Percentiles rank a stretch among this genome's conserved stretches.
Evolutionary conservation across 1,140 invertebrate species (phyloP).

Genomic region (honey bee (Apis mellifera)): Amel_HAv3.1 CM009931.2:20627501-20628000

Average conservation of each 20-base stretch:
- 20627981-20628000: too few species aligned
- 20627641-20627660: slow-evolving; percentile 37
- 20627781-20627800: slow-evolving; percentile 26
- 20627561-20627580: too few species aligned
- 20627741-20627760: neutral
- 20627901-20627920: neutral
- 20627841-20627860: fast-evolving
- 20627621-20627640: neutral
- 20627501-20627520: slow-evolving; percentile 18
- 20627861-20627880: neutral
- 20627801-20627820: fast-evolving
- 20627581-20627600: neutral
- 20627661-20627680: neutral
- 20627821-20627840: fast-evolving
- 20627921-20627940: neutral
- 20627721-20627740: neutral
- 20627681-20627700: fast-evolving
- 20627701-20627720: neutral
- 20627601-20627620: neutral
- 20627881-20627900: neutral
- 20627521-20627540: slow-evolving; percentile 18
- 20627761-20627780: neutral
- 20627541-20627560: neutral
- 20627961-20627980: too few species aligned
- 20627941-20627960: too few species aligned